Evolutionary conservation across 2,888 invertebrate species (phyloP), one percentile per base, ranked within the genome.

Genomic region (Ceratothoa steindachneri): DNA sequence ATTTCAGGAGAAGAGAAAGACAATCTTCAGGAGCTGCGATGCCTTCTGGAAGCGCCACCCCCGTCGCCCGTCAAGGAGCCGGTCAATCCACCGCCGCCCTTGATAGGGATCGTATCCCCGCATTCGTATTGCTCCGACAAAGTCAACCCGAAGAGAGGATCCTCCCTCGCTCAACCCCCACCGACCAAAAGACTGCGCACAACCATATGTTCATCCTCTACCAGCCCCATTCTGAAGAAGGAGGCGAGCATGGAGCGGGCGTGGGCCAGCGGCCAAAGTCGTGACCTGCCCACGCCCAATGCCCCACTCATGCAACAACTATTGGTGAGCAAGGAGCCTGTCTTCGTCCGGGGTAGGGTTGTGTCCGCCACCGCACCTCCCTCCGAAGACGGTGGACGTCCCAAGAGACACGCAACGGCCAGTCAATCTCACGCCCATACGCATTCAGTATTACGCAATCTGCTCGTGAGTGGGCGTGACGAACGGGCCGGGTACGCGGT

Each of bases 391-490:
- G 73, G 77, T 30, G 73, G 77, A n/a, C 71, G 73, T 30, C 53
- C 68, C 31, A 30, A 22, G n/a, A 67, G 30, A 41, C 27, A n/a
- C 27, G 19, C 60, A 12, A 1, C 9, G 12, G 12, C 60, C 27
- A 69, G 69, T n/a, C 70, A 30, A 64, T 70, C 27, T 41, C 22
- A 30, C 19, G 19, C 29, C 29, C 64, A 69, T 27, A 71, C 30
- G n/a, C 75, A 77, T 55, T 78, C 78, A 85, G 95, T 96, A 84
- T 89, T 96, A 83, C 93, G 94, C 90, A 96, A 96, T 87, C 90
- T 96, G 82, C 88, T 96, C 87, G 92, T 96, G 87, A 94, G 93
- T 88, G 96, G 96, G 82, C 95, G 94, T 86, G 96, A 96, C 86
- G 60, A 60, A 22, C 19, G 60, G 60, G 60, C 60, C 12, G 60